Evolutionary conservation across 2,113 vertebrate genomes (phyloP), one percentile per base, ranked within the genome.

Genomic region (Falco punctatus): DNA sequence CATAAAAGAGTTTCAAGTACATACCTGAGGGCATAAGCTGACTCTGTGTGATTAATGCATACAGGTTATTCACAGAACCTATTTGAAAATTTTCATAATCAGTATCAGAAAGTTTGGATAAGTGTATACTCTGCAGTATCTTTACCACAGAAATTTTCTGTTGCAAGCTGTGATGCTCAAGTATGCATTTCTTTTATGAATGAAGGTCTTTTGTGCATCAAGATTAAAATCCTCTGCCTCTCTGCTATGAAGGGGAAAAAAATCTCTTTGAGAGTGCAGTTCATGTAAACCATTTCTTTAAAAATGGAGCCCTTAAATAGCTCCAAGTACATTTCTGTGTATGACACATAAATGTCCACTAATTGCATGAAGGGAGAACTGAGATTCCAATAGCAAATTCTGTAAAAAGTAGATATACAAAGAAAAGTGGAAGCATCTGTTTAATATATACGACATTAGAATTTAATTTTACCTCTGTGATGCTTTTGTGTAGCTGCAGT

Each of bases 401-500:
- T 98, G 98, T 97, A 98, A 98, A 98, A 98, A 98, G 98, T 98
- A 97, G 97, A 97, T 97, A 96, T 97, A 98, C 98, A 98, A 98
- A 98, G 98, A 98, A 98, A 98, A 98, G 98, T 98, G 98, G 98
- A 98, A 98, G 98, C 98, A 98, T 99, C 99, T 98, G 98, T 98
- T 98, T 98, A 98, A 97, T 98, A 98, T 98, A 97, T 97, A 98
- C 98, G 97, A 97, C 98, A 98, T 98, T 98, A 98, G 98, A 98
- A 98, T 98, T 98, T 98, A 98, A 99, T 99, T 98, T 98, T 98
- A 98, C 98, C 98, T 98, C 98, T 97, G 98, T 96, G 98, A 98
- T 98, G 98, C 98, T 99, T 98, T 99, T 99, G 98, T 99, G 97
- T 97, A 98, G 97, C 98, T 97, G 98, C 97, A 98, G 95, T 97